Percentiles rank a stretch among this genome's conserved stretches.
Conservation (phyloP, 2,888 invertebrate species). For the Crepidodera aurea region DNA sequence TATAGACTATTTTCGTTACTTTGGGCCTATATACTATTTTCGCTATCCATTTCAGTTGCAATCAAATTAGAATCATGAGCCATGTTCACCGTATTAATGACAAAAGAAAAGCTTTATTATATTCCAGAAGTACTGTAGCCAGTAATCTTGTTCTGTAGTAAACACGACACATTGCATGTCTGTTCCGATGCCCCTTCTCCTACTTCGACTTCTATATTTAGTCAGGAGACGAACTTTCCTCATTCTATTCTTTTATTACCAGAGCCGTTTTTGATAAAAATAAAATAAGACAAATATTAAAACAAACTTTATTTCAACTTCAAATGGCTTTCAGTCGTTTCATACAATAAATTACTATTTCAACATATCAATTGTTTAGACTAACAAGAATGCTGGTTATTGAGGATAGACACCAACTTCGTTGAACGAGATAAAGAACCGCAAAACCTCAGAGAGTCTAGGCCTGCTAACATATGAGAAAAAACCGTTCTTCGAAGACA, state of each 20-base stretch:
- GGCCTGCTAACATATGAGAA: no score
- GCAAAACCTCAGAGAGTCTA: no score
- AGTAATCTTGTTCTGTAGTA: constrained; percentile 35
- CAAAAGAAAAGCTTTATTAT: constrained; percentile 39
- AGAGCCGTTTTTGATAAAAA: not conserved
- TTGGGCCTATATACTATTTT: constrained; percentile 3
- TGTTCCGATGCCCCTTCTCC: constrained; percentile 35
- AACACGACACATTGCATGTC: constrained; percentile 52
- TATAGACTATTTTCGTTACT: no score
- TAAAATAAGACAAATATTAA: not conserved
- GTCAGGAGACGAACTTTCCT: constrained; percentile 11
- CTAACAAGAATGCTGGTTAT: no score
- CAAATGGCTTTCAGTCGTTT: no score
- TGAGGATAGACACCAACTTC: no score
- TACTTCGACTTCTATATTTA: constrained; percentile 21
- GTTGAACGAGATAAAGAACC: no score
- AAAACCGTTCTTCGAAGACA: no score
- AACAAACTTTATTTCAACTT: not conserved
- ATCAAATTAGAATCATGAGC: constrained; percentile 38
- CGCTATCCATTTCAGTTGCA: constrained; percentile 31
- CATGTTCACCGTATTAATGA: constrained; percentile 33
- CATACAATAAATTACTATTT: no score
- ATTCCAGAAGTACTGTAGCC: constrained; percentile 35
- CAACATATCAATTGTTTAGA: no score
- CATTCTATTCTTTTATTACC: constrained; percentile 11